Evolutionary conservation across 2,113 vertebrate species (phyloP), one percentile per base, ranked within the genome.

Genomic region (Cryptotis parvus): DNA sequence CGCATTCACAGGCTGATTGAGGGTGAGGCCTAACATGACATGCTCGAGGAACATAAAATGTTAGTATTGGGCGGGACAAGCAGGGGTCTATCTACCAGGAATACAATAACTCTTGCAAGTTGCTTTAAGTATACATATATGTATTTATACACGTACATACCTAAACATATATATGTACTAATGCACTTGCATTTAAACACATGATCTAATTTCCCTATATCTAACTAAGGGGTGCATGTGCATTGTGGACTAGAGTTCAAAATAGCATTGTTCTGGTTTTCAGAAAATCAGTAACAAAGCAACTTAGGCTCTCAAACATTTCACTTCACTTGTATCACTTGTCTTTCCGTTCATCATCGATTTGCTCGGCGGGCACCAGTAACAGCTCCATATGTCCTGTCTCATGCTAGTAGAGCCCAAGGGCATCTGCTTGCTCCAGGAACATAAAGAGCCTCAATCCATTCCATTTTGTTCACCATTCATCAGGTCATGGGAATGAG

Each of bases 1-100:
- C 92, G 85, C 15, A 93, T 82, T 94, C 82, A 94, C 55, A 49
- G 69, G 92, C 72, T 45, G 39, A 52, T 87, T 55, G 43, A 66
- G 49, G 92, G 73, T n/a, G 63, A 61, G 81, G 20, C 75, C 84
- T 97, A 31, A 80, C 94, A 80, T 3, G 72, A 75, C 58, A 52
- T 29, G 39, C 14, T 72, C 61, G 68, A 79, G 93, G 55, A 82
- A 52, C 33, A 79, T 8, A 81, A 77, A 16, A 31, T 65, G 16
- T 31, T 22, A 27, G 49, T 31, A 18, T 63, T 43, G 66, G 66
- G 84, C 2, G 2, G 37, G 90, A 81, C 85, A 85, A 82, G 58
- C 74, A 39, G 52, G 16, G 11, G 29, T 49, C 81, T 84, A 35
- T 63, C 27, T 52, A 15, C 43, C 2, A 7, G 39, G 31, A 88